Evolutionary conservation across 2,888 invertebrate species (phyloP).

Genomic region (Aricia artaxerxes): DNA sequence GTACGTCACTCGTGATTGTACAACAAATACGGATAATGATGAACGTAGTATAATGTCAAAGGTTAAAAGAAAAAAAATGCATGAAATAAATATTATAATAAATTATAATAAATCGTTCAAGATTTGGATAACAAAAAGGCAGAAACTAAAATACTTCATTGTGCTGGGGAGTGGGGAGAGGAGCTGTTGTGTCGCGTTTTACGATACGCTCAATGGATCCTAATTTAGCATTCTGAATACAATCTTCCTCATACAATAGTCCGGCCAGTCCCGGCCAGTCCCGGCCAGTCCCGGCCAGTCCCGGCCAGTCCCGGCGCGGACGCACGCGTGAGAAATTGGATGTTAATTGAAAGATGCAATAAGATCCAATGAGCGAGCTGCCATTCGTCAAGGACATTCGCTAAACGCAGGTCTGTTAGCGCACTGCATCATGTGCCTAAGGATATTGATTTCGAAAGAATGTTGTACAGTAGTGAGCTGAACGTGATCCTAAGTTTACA

Average conservation of each 20-base stretch:
- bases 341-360: slow-evolving; percentile 18
- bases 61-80: background rate
- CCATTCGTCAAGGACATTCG: background rate
- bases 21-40: background rate
- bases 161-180: too few relatives aligned
- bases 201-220: background rate
- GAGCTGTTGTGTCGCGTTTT: background rate
- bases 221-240: background rate
- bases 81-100: background rate
- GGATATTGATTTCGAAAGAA: background rate
- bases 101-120: too few relatives aligned
- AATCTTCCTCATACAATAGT: background rate
- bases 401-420: background rate
- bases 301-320: background rate
- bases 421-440: background rate
- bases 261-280: background rate
- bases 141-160: too few relatives aligned
- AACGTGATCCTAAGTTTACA: too few relatives aligned
- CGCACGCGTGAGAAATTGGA: background rate
- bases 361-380: background rate
- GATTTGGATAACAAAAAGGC: too few relatives aligned
- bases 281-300: background rate
- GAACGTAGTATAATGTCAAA: background rate
- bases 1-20: background rate
- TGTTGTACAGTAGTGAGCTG: too few relatives aligned